Evolutionary conservation across 2,888 invertebrate genomes (phyloP).

Genomic region (Macrosoma leucophasiata): DNA sequence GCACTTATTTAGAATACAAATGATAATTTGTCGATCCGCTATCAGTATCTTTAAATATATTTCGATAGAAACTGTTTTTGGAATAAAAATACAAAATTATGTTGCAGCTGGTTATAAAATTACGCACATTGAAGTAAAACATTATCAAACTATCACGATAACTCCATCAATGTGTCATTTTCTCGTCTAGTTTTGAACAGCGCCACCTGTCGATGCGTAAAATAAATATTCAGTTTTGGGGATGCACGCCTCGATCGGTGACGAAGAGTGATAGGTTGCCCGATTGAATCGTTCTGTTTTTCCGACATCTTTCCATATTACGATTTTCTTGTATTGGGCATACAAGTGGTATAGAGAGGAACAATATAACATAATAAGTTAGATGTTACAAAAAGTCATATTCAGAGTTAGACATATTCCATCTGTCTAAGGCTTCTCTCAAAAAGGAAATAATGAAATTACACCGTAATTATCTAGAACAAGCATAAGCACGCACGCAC

Average conservation of each 20-base stretch:
- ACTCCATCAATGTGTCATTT: not conserved
- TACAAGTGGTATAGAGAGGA: slow-evolving; percentile 29
- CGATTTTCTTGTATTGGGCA: slow-evolving; percentile 36
- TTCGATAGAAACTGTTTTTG: no score
- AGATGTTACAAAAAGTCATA: not conserved
- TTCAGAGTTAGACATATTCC: no score
- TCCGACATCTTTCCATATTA: slow-evolving; percentile 42
- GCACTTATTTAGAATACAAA: no score
- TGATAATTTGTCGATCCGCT: no score
- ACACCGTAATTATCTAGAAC: no score
- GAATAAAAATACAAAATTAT: no score
- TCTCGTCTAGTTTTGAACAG: not conserved
- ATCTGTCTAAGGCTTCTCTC: no score
- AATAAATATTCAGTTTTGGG: slow-evolving; percentile 6
- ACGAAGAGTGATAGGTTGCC: slow-evolving; percentile 54
- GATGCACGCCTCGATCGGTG: slow-evolving; percentile 25
- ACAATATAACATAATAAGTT: not conserved
- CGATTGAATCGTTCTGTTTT: slow-evolving; percentile 64
- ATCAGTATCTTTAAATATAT: no score
- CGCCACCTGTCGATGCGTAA: slow-evolving; percentile 11
- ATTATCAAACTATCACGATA: not conserved
- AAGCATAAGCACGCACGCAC: no score
- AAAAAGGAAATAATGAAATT: no score
- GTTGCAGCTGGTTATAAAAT: no score
- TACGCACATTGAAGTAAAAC: not conserved